Evolutionary conservation across 1,140 invertebrate species (phyloP), one percentile per base, ranked within the genome.

Genomic region (Diorhabda sublineata): DNA sequence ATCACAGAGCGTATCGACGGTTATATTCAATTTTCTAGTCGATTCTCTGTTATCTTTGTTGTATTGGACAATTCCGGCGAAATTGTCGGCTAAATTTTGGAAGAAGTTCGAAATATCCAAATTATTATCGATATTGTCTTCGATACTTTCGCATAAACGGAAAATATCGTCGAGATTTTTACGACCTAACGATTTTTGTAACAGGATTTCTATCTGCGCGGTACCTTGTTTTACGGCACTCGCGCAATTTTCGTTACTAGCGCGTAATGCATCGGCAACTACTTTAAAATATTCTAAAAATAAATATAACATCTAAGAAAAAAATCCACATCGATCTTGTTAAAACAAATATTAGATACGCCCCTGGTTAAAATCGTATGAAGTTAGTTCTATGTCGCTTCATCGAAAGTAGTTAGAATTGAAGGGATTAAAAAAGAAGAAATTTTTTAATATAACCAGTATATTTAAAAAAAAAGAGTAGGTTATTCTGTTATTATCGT

Each of bases 11-110:
- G 84, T 87, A 76, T 95, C 90, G 44, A 97, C 92, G 1, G 94
- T 96, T 2, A 95, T 85, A 69, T 90, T 91, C 7, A 85, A 86
- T 45, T 83, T 85, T 68, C 86, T 85, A 74, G 87, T 88, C 1
- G 65, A 63, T 76, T 84, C 87, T 58, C 95, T 84, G 81, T 98
- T 97, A 76, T 97, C 96, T 80, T 95, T 93, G 79, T 97, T 98
- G 80, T 98, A 98, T 75, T 98, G 96, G 0, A 97, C 95, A 61
- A 97, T 86, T 52, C 89, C 74, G 3, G 90, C 91, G 80, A 94
- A 91, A 81, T 95, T 94, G 52, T 89, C 88, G 4, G 94, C 91
- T n/a, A 97, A 79, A 61, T 85, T 87, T 75, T 90, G 89, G 76
- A 89, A 94, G 8, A 98, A 88, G 78, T 91, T 96, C 1, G 90